Conservation (phyloP, 2,888 invertebrate species). For the Blastobasis adustella region DNA sequence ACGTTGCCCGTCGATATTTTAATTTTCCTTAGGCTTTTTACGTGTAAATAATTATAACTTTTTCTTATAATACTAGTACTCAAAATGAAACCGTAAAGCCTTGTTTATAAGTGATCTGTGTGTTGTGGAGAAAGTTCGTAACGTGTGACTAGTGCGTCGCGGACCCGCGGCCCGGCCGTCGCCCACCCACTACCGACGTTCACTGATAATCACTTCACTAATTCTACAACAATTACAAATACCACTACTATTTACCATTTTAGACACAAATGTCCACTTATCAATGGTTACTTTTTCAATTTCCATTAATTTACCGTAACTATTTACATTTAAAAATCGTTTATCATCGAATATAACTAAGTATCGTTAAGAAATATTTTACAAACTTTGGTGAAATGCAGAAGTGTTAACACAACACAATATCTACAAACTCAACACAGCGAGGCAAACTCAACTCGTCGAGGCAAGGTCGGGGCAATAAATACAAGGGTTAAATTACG, state of each 20-base stretch:
- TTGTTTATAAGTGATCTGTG: too few relatives aligned
- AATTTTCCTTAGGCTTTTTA: conserved; percentile 12
- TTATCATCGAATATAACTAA: conserved; percentile 64
- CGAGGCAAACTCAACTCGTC: too few relatives aligned
- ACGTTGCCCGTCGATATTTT: not conserved
- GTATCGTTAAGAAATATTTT: conserved; percentile 68
- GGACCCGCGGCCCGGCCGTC: conserved; percentile 35
- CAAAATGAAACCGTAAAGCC: too few relatives aligned
- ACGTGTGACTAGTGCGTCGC: conserved; percentile 63
- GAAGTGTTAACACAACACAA: conserved; percentile 59
- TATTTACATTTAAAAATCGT: conserved; percentile 71
- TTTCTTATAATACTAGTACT: too few relatives aligned
- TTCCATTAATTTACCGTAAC: conserved; percentile 56
- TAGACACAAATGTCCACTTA: conserved; percentile 63
- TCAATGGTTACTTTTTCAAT: conserved; percentile 59
- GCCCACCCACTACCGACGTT: conserved; percentile 28
- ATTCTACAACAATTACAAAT: conserved; percentile 72
- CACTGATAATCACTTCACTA: conserved; percentile 58
- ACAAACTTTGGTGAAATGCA: conserved; percentile 74
- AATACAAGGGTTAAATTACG: conserved; percentile 22
- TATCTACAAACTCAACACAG: conserved; percentile 42
- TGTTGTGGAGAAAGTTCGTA: too few relatives aligned
- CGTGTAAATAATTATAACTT: too few relatives aligned
- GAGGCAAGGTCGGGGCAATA: conserved; percentile 20
- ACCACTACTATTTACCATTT: conserved; percentile 69